phyloP scores from a whole-genome alignment of 2,113 vertebrate species.

The Nerophis lumbriciformis region DNA sequence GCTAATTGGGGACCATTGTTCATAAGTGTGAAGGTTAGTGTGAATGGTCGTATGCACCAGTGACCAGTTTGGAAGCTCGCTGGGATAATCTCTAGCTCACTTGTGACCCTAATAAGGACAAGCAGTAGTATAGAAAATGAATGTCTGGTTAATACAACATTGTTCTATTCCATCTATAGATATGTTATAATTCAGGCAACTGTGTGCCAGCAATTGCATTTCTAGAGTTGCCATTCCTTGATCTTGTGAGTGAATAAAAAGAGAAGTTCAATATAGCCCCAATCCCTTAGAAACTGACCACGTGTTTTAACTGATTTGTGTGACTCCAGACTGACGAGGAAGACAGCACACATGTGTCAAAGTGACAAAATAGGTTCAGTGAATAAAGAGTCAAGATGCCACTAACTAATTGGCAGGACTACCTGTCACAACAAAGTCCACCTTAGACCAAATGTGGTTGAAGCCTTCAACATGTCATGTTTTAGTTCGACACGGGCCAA shows the following conservation, averaged over 20 bases:
- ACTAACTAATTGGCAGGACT: slow-evolving; percentile 32
- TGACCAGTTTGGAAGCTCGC: too few species aligned
- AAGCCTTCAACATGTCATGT: slow-evolving; percentile 34
- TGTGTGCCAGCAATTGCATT: too few species aligned
- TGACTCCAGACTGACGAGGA: slow-evolving; percentile 20
- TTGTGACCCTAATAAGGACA: too few species aligned
- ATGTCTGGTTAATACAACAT: too few species aligned
- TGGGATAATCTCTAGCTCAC: too few species aligned
- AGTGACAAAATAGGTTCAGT: slow-evolving; percentile 36
- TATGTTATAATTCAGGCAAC: too few species aligned
- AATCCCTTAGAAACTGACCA: slow-evolving; percentile 10
- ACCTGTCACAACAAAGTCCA: slow-evolving; percentile 30
- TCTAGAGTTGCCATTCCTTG: too few species aligned
- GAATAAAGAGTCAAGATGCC: slow-evolving; percentile 33
- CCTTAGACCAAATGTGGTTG: slow-evolving; percentile 20
- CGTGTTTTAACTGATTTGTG: slow-evolving; percentile 10
- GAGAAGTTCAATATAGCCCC: slow-evolving; percentile 1
- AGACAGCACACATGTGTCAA: slow-evolving; percentile 38
- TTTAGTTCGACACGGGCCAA: slow-evolving; percentile 40
- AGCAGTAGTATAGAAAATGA: too few species aligned
- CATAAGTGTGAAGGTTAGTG: too few species aligned
- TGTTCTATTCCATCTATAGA: too few species aligned
- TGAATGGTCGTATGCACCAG: too few species aligned
- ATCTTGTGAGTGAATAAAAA: slow-evolving; percentile 1
- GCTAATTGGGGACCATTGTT: too few species aligned